Evolutionary conservation across 2,113 vertebrate species (phyloP), one percentile per base, ranked within the genome.

Genomic region (Ophiodon elongatus): DNA sequence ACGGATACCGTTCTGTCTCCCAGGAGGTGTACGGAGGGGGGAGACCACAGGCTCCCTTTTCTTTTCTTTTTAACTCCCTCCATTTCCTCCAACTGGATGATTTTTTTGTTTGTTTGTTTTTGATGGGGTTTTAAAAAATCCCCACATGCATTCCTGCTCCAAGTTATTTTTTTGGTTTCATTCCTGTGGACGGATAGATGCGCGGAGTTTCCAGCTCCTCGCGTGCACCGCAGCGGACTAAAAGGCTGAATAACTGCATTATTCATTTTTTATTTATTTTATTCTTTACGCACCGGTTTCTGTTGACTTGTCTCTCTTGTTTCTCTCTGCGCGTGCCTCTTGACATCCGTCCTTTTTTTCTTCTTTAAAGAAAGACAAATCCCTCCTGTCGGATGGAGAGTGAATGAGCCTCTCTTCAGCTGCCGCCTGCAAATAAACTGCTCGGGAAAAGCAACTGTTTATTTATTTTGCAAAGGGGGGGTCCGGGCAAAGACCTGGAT

Each of bases 231-330:
- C 83, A 76, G 77, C 76, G 81, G 90, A 89, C 89, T 82, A 65
- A 84, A 15, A 83, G 76, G 76, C 87, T 80, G 67, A 89, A 85
- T 83, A 89, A 82, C 91, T 90, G 90, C 88, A 89, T 92, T 91
- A 85, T 91, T 89, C 84, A 80, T 87, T 79, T 23, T 52, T n/a
- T n/a, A n/a, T n/a, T n/a, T 2, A 2, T 41, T 19, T 45, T 15
- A 6, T 7, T 14, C 8, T 91, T 90, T 91, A 88, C 89, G 86
- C 90, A 76, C 85, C 79, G 80, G 72, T 78, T 90, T 86, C 80
- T 71, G 57, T 39, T 68, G 27, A 70, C 54, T 70, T 11, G 41
- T 73, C 74, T 79, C 67, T 84, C 78, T 77, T 21, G 8, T 82
- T 67, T 80, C 56, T 85, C 59, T 29, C 6, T 21, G 43, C 23